Evolutionary conservation across 1,140 invertebrate species (phyloP).

Genomic region (Drosophila pallidifrons): DNA sequence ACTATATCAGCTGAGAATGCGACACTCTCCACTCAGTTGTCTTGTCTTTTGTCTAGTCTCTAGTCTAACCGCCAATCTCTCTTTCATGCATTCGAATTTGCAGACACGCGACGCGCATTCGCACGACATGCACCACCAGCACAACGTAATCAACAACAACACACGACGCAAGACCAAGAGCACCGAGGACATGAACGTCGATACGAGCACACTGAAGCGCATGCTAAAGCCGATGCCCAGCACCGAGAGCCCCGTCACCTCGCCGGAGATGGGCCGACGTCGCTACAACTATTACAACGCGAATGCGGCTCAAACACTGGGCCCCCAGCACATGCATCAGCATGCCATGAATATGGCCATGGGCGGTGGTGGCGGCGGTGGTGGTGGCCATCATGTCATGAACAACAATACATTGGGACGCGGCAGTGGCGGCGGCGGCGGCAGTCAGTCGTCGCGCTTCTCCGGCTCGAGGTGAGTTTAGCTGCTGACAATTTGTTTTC

Average conservation of each 20-base stretch:
- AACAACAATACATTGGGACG: constrained; percentile 84
- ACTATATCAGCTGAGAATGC: constrained; percentile 10
- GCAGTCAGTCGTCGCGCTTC: constrained; percentile 85
- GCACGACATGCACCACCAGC: constrained; percentile 84
- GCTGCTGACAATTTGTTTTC: not conserved
- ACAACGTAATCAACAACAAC: constrained; percentile 90
- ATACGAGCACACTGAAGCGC: constrained; percentile 94
- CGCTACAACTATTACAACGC: constrained; percentile 87
- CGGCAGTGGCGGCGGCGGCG: constrained; percentile 48
- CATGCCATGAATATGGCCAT: constrained; percentile 76
- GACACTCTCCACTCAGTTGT: constrained; percentile 5
- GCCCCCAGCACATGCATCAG: constrained; percentile 85
- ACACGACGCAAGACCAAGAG: constrained; percentile 93
- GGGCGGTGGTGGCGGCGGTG: constrained; percentile 44
- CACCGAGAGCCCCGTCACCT: constrained; percentile 93
- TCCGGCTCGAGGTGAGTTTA: constrained; percentile 85
- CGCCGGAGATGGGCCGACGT: constrained; percentile 93
- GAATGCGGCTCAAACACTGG: constrained; percentile 84
- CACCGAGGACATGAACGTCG: constrained; percentile 95
- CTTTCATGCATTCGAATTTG: constrained; percentile 8
- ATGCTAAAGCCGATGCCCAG: constrained; percentile 97
- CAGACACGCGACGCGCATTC: constrained; percentile 83
- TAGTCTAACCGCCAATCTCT: constrained; percentile 24
- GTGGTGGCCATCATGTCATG: constrained; percentile 84
- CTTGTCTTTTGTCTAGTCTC: constrained; percentile 17